Evolutionary conservation across 1,140 invertebrate species (phyloP), one percentile per base, ranked within the genome.

Genomic region (Macrobrachium nipponense): DNA sequence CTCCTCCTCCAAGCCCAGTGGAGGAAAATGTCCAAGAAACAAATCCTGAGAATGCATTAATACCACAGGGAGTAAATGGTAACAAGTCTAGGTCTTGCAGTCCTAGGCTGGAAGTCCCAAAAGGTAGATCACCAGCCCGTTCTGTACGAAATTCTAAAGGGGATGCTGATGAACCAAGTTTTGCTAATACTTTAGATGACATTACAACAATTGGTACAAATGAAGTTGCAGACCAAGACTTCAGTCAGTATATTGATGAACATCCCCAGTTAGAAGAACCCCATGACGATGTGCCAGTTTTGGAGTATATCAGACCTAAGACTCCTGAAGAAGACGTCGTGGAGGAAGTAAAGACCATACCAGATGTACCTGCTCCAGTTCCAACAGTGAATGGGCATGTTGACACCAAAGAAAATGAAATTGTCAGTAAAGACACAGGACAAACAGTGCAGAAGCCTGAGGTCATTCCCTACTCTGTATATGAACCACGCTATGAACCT

Each of bases 221-320:
- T 75, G 88, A 89, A 59, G 86, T 89, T 14, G 88, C 88, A n/a
- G 88, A 89, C 70, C 81, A 87, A 15, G 88, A 89, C 44, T 86
- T 87, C 43, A 87, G 86, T 64, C 86, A 87, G 1, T 86, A 80
- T 59, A 20, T 87, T 20, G 88, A 89, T n/a, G 85, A 89, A 27
- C 64, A 66, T n/a, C 51, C 51, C 20, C 44, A 68, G 51, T 23
- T 23, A 7, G 77, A 66, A 17, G 70, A 80, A 51, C 60, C 70
- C 23, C 79, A 62, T 11, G 72, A 79, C 0, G 73, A 82, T 11
- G 62, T 82, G 18, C 88, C 88, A 14, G 72, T 70, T n/a, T 80
- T 87, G 20, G 64, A 80, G 7, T 86, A 79, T 62, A 80, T 78
- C 4, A 80, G 79, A 23, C 85, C 73, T 11, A 17, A 44, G 23